Evolutionary conservation across 2,888 invertebrate species (phyloP), one percentile per base, ranked within the genome.

Genomic region (Drosophila engyochracea): DNA sequence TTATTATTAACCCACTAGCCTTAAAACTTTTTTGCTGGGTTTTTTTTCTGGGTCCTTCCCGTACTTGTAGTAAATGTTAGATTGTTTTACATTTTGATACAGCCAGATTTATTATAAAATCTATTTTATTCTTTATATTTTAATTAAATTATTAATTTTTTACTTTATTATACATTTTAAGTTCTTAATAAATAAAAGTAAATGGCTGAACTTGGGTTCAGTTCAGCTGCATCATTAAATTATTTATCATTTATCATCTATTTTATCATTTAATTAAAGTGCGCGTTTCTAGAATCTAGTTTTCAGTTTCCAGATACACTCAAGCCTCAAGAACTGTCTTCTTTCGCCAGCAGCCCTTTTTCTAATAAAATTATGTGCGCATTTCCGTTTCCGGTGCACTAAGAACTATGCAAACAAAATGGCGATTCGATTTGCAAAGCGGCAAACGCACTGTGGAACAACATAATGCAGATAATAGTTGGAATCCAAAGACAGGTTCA

Each of bases 351-450:
- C 62, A 59, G 58, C 68, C 49, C 60, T 67, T 79, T 75, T 74
- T 63, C 81, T 83, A 79, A 79, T 74, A 51, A 82, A 88, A 79
- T 85, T 85, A 88, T 86, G 76, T 83, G 79, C 82, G 79, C 86
- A 75, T 83, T 86, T 86, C 90, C 89, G 83, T 79, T 85, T 86
- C 86, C 83, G 77, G 74, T 74, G 88, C 76, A 35, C 47, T 65
- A 52, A 59, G 57, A n/a, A 51, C 25, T 57, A 39, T 44, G 39
- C 58, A 76, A 76, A 75, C 67, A 78, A 78, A 78, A 79, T 78
- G 78, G 79, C 66, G 76, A 59, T 71, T 73, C 75, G 70, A 82
- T 59, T 72, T 72, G 51, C 64, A 33, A 35, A 47, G 44, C 47
- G 39, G 28, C 33, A 22, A 47, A 30, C 30, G 62, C 51, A 75